Evolutionary conservation across 2,797 vertebrate genomes (phyloP).

Genomic region (Otolemur crassicaudatus): DNA sequence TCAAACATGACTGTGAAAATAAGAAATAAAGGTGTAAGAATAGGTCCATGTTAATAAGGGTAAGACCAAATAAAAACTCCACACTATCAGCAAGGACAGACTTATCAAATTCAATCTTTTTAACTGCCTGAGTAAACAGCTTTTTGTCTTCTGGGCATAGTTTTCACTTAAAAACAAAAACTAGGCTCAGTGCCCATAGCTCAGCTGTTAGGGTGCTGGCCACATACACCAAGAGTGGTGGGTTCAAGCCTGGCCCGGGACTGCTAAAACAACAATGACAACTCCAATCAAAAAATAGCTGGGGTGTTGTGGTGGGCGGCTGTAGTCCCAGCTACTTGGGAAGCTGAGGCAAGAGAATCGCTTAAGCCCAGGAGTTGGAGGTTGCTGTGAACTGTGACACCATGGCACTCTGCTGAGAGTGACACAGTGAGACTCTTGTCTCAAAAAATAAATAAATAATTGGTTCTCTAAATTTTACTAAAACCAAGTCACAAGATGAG

Average conservation of each 20-base stretch:
- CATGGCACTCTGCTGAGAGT: too few species aligned
- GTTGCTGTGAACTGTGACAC: too few species aligned
- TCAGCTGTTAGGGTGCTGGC: too few species aligned
- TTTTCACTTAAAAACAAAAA: constrained; percentile 38
- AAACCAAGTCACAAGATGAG: not conserved
- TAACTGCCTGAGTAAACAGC: not conserved
- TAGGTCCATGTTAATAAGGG: not conserved
- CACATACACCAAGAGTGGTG: too few species aligned
- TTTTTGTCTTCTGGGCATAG: not conserved
- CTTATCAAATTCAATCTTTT: constrained; percentile 21
- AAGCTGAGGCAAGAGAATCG: too few species aligned
- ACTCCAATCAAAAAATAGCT: too few species aligned
- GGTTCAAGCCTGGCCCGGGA: too few species aligned
- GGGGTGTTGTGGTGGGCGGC: too few species aligned
- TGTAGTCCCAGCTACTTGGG: too few species aligned
- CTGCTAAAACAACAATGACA: too few species aligned
- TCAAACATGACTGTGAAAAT: not conserved
- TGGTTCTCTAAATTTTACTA: not conserved
- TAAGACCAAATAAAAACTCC: not conserved
- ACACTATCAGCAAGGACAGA: not conserved
- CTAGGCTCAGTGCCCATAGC: not conserved
- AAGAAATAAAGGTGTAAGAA: not conserved
- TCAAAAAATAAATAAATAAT: not conserved
- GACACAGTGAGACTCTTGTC: too few species aligned
- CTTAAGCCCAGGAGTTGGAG: too few species aligned